Evolutionary conservation across 2,888 invertebrate species (phyloP), one percentile per base, ranked within the genome.

Genomic region (Caenorhabditis parvicauda): DNA sequence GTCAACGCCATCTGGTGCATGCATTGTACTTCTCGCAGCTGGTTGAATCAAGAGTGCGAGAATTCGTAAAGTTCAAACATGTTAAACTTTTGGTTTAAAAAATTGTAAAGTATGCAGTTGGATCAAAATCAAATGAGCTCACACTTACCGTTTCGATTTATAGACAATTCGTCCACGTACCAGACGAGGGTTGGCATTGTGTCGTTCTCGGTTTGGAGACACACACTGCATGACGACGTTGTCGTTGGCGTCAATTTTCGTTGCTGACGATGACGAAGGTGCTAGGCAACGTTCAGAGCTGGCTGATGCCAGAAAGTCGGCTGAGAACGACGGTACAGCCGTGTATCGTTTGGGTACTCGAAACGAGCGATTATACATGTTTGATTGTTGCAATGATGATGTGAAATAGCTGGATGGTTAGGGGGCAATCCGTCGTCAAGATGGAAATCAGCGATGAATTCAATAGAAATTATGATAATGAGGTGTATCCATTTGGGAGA

Each of bases 141-240:
- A 29, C 25, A 46, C 61, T 59, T 57, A 70, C 72, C 75, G 69
- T 54, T 73, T 73, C 38, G 73, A 64, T 22, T 70, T 73, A 52
- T 75, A 77, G n/a, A 76, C 76, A 28, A 70, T 64, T 12, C 77
- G 48, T 5, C 77, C 77, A 9, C 77, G 70, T 7, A 76, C 71
- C 14, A 77, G 68, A 35, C 74, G 60, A 19, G 66, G 70, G 56
- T 68, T 70, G 14, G 66, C 66, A 46, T 54, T 58, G 46, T 52
- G 35, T 22, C 56, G 55, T 22, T 59, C 63, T 5, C 59, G 55
- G 39, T 63, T 63, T 27, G 63, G 63, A 5, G 63, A 59, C 47
- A 63, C 39, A 52, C 66, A 59, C 53, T 56, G 55, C 61, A 58
- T 59, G 37, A 17, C 22, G 50, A 47, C 45, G 42, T 54, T 12